Conservation (phyloP, 1,140 invertebrate species). For the Leptinotarsa lineolata region DNA sequence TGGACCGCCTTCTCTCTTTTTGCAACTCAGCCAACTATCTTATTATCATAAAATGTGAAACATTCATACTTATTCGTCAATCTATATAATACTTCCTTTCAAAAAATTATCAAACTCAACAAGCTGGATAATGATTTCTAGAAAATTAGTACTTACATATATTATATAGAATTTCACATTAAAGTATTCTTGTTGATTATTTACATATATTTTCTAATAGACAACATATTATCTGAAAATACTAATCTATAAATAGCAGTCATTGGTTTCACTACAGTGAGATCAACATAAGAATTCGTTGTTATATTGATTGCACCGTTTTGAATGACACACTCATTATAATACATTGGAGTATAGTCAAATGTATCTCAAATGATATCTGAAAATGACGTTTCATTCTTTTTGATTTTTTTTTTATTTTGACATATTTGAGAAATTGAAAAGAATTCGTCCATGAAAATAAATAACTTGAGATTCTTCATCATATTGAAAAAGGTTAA, state of each 20-base stretch:
- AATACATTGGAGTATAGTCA: conserved; percentile 1
- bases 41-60: too few species aligned
- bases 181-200: conserved; percentile 24
- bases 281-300: conserved; percentile 12
- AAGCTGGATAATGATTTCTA: not conserved
- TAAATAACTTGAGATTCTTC: too few species aligned
- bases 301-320: conserved; percentile 16
- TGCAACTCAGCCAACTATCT: too few species aligned
- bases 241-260: conserved; percentile 21
- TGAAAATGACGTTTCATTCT: too few species aligned
- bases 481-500: too few species aligned
- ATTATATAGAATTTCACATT: too few species aligned
- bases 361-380: too few species aligned
- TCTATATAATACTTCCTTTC: not conserved
- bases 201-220: conserved; percentile 45
- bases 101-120: conserved; percentile 4
- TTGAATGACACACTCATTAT: not conserved
- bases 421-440: too few species aligned
- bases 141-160: not conserved
- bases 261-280: conserved; percentile 19
- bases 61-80: too few species aligned
- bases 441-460: too few species aligned
- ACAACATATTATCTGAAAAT: conserved; percentile 35
- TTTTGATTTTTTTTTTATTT: too few species aligned
- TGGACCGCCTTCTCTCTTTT: too few species aligned